Conservation (phyloP, 1,140 invertebrate species). For the Araneus ventricosus region DNA sequence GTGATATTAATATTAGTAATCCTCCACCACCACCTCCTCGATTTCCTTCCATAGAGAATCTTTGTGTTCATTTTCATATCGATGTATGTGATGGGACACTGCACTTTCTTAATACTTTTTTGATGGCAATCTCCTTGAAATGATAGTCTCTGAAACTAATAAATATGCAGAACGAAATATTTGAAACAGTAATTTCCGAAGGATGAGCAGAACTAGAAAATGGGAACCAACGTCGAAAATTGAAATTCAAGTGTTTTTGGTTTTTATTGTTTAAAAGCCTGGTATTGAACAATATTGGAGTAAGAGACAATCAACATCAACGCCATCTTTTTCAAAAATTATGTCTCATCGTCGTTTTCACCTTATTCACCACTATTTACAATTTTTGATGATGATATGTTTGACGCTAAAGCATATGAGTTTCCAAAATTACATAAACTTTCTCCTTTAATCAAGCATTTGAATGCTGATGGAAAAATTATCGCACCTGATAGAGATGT, state of each 20-base stretch:
- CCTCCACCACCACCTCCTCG: background rate
- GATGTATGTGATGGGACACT: slow-evolving; percentile 39
- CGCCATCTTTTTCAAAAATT: too few species aligned
- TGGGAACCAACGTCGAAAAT: background rate
- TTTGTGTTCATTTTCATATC: slow-evolving; percentile 24
- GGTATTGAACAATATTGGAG: too few species aligned
- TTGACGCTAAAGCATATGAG: background rate
- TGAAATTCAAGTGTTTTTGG: background rate
- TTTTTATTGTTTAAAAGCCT: too few species aligned
- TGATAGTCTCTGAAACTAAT: slow-evolving; percentile 47
- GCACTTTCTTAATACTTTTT: slow-evolving; percentile 55
- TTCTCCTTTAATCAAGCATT: slow-evolving; percentile 1
- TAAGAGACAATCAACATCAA: too few species aligned
- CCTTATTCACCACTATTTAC: too few species aligned
- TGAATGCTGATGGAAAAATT: background rate
- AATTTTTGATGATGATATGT: background rate
- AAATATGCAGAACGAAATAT: slow-evolving; percentile 52
- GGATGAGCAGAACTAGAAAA: slow-evolving; percentile 10
- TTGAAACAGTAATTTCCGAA: background rate
- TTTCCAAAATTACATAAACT: slow-evolving; percentile 14
- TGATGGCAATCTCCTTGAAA: slow-evolving; percentile 35
- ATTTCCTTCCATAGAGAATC: slow-evolving; percentile 19
- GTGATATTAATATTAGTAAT: slow-evolving; percentile 32
- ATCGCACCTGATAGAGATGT: too few species aligned
- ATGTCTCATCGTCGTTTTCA: too few species aligned